phyloP scores from a whole-genome alignment of 2,797 vertebrate species.

The Ispidina lecontei region DNA sequence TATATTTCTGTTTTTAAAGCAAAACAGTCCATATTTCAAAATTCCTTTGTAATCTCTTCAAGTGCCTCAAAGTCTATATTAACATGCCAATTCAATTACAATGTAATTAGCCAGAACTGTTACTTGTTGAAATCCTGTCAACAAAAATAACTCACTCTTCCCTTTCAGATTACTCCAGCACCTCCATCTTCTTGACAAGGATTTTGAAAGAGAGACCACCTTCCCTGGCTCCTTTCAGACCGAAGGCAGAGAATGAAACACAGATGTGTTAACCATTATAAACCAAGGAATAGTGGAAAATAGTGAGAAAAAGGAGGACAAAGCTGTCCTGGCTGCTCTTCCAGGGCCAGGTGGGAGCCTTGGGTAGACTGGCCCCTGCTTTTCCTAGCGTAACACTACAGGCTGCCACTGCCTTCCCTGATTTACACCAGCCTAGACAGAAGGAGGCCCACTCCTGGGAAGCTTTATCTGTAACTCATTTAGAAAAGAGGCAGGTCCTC shows the following conservation, averaged over 20 bases:
- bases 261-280: neutral
- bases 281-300: neutral
- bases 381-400: neutral
- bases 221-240: neutral
- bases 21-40: neutral
- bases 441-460: conserved; percentile 26
- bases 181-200: neutral
- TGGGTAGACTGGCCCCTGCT: neutral
- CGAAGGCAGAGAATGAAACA: neutral
- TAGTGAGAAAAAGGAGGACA: neutral
- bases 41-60: neutral
- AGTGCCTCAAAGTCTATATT: neutral
- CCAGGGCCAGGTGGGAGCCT: neutral
- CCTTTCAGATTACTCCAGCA: neutral
- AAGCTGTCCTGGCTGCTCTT: neutral
- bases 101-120: conserved; percentile 39
- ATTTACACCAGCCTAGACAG: neutral
- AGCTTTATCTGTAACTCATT: conserved; percentile 53
- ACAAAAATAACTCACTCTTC: conserved; percentile 4
- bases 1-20: conserved; percentile 29
- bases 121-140: conserved; percentile 44
- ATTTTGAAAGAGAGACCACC: neutral
- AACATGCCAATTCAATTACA: conserved; percentile 28
- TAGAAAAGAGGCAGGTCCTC: conserved; percentile 39
- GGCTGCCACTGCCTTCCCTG: neutral